Evolutionary conservation across 1,140 invertebrate genomes (phyloP).

Genomic region (Arion vulgaris): DNA sequence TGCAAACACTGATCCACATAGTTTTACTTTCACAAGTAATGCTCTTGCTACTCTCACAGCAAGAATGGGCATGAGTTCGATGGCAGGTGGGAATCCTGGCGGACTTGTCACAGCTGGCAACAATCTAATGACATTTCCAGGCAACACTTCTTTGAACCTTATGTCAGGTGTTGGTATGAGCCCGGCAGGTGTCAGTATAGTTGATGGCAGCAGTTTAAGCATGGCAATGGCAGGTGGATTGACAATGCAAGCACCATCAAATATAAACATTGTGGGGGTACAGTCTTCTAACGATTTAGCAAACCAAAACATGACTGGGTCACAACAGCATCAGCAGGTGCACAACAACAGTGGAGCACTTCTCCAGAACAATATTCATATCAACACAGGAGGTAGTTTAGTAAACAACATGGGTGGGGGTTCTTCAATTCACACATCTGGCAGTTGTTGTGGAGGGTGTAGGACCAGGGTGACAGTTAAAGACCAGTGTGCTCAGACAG

Average conservation of each 20-base stretch:
- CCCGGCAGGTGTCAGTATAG: constrained; percentile 22
- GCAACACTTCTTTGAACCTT: constrained; percentile 21
- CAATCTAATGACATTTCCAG: constrained; percentile 31
- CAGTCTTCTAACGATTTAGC: background rate
- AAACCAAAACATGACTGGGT: background rate
- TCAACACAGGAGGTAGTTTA: constrained; percentile 10
- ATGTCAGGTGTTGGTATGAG: constrained; percentile 33
- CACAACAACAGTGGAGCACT: background rate
- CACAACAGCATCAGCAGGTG: constrained; percentile 2
- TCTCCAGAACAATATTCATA: constrained; percentile 34
- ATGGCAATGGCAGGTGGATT: constrained; percentile 33
- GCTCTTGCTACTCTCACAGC: constrained; percentile 32
- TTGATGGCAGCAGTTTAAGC: constrained; percentile 27
- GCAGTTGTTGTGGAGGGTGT: constrained; percentile 34
- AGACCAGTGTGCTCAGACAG: constrained; percentile 35
- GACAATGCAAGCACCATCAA: constrained; percentile 1
- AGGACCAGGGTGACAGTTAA: constrained; percentile 35
- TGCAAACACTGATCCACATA: constrained; percentile 32
- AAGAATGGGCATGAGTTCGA: constrained; percentile 37
- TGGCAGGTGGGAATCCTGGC: constrained; percentile 14
- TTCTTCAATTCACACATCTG: background rate
- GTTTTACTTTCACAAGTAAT: constrained; percentile 36
- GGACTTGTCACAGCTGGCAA: constrained; percentile 32
- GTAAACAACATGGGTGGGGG: constrained; percentile 25
- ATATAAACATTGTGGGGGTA: constrained; percentile 3